Evolutionary conservation across 2,888 invertebrate species (phyloP).

Genomic region (Colostygia pectinataria): DNA sequence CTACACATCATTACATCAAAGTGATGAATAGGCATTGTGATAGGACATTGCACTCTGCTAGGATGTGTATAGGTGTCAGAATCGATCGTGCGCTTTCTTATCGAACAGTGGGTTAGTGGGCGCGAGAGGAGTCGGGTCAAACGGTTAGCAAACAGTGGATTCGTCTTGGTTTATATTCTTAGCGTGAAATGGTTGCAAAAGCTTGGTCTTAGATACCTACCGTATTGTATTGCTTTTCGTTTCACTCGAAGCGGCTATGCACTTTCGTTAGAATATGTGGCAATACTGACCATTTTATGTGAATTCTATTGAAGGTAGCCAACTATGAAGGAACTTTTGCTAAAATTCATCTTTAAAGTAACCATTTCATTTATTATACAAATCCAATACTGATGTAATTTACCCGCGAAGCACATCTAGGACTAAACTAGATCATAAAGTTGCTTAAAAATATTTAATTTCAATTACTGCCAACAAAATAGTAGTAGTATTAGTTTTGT

Average conservation of each 20-base stretch:
- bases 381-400: neutral
- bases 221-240: conserved; percentile 51
- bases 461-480: conserved; percentile 33
- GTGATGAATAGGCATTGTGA: conserved; percentile 63
- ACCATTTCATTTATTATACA: neutral
- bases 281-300: conserved; percentile 11
- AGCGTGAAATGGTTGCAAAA: conserved; percentile 68
- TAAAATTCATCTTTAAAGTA: neutral
- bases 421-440: too few species aligned
- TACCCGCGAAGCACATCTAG: too few species aligned
- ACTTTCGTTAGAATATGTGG: conserved; percentile 37
- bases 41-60: conserved; percentile 62
- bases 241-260: conserved; percentile 51
- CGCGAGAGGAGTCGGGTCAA: conserved; percentile 71
- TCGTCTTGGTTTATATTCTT: conserved; percentile 66
- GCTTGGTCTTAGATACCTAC: conserved; percentile 39
- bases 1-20: conserved; percentile 78
- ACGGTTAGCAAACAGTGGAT: conserved; percentile 75
- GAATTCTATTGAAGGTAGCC: conserved; percentile 13
- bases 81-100: conserved; percentile 55
- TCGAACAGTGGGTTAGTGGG: conserved; percentile 76
- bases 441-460: conserved; percentile 39
- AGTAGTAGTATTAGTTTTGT: conserved; percentile 40
- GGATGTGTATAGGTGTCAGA: conserved; percentile 52
- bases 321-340: conserved; percentile 1